Conservation (phyloP, 2,888 invertebrate genomes). For the Lordiphosa fenestrarum region DNA sequence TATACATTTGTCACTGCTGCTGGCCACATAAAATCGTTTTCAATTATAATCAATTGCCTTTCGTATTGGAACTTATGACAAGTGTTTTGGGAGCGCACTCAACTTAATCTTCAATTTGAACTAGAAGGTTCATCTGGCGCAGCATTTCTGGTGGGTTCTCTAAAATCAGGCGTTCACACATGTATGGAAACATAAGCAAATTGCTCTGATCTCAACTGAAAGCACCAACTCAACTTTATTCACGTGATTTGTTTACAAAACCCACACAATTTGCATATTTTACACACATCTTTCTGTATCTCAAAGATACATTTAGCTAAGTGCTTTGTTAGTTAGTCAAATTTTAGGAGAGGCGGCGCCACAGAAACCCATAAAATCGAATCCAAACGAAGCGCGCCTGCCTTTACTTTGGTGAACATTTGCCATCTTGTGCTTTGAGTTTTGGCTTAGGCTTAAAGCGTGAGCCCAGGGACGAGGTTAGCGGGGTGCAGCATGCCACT, state of each 20-base stretch:
- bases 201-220: no score
- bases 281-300: conserved; percentile 17
- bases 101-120: no score
- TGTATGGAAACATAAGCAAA: no score
- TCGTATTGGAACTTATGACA: conserved; percentile 40
- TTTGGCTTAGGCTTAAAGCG: conserved; percentile 65
- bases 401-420: conserved; percentile 41
- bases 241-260: conserved; percentile 69
- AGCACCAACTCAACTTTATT: conserved; percentile 12
- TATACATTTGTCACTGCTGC: conserved; percentile 32
- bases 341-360: conserved; percentile 57
- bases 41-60: conserved; percentile 72
- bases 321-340: conserved; percentile 62
- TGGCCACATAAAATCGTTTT: conserved; percentile 51
- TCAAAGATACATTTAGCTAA: conserved; percentile 59
- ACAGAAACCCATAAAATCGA: conserved; percentile 41
- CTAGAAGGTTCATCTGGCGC: no score
- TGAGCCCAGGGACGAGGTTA: conserved; percentile 31
- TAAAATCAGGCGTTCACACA: no score
- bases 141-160: no score
- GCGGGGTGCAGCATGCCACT: conserved; percentile 48
- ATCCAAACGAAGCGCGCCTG: conserved; percentile 8
- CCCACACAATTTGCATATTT: conserved; percentile 58
- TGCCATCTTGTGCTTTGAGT: conserved; percentile 67
- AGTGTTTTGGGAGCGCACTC: no score